Percentiles rank a stretch among this genome's conserved stretches.
These are phyloP conservation scores for Neotoxoptera formosana DNA, from an alignment of 1,140 invertebrate species.

Conservation along the genomic window DNA sequence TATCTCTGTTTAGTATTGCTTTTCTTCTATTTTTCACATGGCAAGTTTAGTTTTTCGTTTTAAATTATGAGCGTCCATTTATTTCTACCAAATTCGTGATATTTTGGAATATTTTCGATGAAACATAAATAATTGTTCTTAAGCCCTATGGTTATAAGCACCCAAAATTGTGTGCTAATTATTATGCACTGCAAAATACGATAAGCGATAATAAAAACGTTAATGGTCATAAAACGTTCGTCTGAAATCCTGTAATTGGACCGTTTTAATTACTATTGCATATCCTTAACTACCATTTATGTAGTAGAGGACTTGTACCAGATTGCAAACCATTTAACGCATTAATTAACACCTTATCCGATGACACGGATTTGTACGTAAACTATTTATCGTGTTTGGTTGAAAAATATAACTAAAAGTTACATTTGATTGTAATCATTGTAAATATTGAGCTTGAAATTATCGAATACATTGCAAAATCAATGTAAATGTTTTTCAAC, in stretches of 20 bases:
- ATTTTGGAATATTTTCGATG: neutral
- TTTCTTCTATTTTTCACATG: neutral
- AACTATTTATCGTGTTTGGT: neutral
- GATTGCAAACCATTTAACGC: neutral
- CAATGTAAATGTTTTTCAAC: neutral
- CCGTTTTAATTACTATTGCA: neutral
- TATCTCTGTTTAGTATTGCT: neutral
- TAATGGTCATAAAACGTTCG: constrained; percentile 13
- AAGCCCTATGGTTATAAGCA: neutral
- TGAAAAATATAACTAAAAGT: neutral
- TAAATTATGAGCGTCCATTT: neutral
- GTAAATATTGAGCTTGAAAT: neutral
- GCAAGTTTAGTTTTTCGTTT: neutral
- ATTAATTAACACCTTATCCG: constrained; percentile 20
- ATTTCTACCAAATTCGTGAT: neutral
- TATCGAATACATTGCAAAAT: neutral
- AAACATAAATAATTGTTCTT: neutral
- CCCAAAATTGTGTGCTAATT: neutral
- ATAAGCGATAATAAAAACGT: neutral
- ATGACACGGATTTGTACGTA: neutral
- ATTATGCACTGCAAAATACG: neutral
- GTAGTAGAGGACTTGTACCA: neutral
- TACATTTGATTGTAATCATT: neutral
- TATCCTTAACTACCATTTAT: constrained; percentile 39
- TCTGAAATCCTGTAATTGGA: neutral